phyloP scores from a whole-genome alignment of 2,888 invertebrate species.

The Balanococcus diminutus region DNA sequence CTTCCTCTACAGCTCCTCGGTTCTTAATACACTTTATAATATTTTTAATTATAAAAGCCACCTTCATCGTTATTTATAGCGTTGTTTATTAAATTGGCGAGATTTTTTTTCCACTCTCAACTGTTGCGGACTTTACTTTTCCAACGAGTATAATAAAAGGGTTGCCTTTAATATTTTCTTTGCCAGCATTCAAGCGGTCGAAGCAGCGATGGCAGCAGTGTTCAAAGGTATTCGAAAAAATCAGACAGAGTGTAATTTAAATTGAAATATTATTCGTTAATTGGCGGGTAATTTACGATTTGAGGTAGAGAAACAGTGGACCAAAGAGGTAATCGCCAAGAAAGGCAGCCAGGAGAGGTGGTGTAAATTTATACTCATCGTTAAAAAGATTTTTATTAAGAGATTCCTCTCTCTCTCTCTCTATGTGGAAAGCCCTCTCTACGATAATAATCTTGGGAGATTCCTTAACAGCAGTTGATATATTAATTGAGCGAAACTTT shows the following conservation, averaged over 20 bases:
- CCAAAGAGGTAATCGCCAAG: background rate
- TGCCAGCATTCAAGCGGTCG: slow-evolving; percentile 48
- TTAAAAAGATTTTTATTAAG: slow-evolving; percentile 31
- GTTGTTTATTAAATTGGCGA: slow-evolving; percentile 51
- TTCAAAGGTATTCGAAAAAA: background rate
- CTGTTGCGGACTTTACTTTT: background rate
- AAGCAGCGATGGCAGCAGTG: no score
- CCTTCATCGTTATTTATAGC: slow-evolving; percentile 45
- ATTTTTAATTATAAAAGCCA: slow-evolving; percentile 35
- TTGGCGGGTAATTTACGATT: slow-evolving; percentile 18
- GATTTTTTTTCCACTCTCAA: background rate
- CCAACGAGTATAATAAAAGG: slow-evolving; percentile 31
- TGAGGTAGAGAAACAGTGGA: background rate
- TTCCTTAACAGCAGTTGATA: slow-evolving; percentile 49
- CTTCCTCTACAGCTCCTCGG: background rate
- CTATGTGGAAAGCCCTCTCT: background rate
- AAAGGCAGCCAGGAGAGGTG: background rate
- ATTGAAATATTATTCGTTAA: slow-evolving; percentile 11
- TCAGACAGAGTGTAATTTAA: slow-evolving; percentile 11
- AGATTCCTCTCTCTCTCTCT: background rate
- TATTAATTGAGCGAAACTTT: slow-evolving; percentile 51
- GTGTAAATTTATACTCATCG: slow-evolving; percentile 1
- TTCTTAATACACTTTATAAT: background rate
- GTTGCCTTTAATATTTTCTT: slow-evolving; percentile 48
- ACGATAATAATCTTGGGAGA: slow-evolving; percentile 36